A percentile compares a stretch with the other conserved stretches of the same genome.
Evolutionary conservation across 2,113 vertebrate genomes (phyloP).

Genomic region (Xenopus borealis): DNA sequence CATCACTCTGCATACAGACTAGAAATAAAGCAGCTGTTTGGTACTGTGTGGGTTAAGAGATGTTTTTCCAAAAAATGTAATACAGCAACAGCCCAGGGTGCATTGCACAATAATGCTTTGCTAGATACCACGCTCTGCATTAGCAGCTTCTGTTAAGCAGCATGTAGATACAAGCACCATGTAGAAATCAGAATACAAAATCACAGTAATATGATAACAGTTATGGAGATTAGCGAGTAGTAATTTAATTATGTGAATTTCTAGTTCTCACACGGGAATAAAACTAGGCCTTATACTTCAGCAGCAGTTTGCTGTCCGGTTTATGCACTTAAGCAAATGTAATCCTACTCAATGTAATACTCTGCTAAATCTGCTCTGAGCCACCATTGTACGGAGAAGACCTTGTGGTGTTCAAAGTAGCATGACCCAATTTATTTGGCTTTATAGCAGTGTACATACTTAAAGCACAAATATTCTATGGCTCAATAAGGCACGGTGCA

Average conservation of each 20-base stretch:
- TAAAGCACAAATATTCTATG: background rate
- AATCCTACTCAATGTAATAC: slow-evolving; percentile 42
- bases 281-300: slow-evolving; percentile 1
- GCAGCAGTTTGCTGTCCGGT: slow-evolving; percentile 23
- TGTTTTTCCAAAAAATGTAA: too few species aligned
- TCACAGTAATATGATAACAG: background rate
- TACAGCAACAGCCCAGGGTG: too few species aligned
- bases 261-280: slow-evolving; percentile 7
- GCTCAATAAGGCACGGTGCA: too few species aligned
- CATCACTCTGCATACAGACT: too few species aligned
- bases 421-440: slow-evolving; percentile 41
- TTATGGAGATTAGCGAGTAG: background rate
- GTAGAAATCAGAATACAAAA: background rate
- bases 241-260: background rate
- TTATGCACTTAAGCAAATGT: slow-evolving; percentile 40
- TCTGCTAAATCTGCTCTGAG: slow-evolving; percentile 35
- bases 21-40: too few species aligned
- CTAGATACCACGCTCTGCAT: too few species aligned
- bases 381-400: slow-evolving; percentile 27
- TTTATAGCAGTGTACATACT: background rate
- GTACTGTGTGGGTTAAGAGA: too few species aligned
- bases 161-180: background rate
- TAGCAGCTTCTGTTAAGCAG: background rate
- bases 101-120: too few species aligned
- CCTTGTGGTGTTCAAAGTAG: too few species aligned